These are phyloP conservation scores for Ametastegia equiseti DNA, from an alignment of 2,888 invertebrate genomes.

Conservation along the genomic window DNA sequence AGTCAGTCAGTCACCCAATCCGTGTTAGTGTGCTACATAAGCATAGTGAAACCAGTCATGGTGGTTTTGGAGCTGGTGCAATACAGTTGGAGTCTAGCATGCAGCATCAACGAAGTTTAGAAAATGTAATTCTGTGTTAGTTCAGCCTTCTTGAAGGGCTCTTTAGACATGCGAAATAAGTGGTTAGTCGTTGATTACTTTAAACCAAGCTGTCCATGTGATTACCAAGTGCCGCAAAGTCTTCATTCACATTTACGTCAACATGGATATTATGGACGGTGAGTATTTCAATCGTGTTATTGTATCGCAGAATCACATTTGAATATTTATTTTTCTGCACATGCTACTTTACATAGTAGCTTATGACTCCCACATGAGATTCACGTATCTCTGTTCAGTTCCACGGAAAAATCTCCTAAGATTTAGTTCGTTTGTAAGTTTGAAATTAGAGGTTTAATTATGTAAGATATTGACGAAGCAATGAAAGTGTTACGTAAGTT, in stretches of 20 bases:
- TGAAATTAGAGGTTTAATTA: too few relatives aligned
- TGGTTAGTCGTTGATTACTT: slow-evolving; percentile 51
- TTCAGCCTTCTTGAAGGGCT: slow-evolving; percentile 22
- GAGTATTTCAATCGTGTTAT: slow-evolving; percentile 44
- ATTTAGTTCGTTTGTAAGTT: too few relatives aligned
- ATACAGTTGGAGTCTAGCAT: background rate
- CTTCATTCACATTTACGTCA: background rate
- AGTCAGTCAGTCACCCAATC: background rate
- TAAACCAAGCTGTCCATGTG: slow-evolving; percentile 33
- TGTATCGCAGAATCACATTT: background rate
- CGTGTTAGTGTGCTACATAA: background rate
- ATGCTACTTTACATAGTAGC: background rate
- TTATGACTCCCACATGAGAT: background rate
- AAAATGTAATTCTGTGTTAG: slow-evolving; percentile 17
- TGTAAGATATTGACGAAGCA: too few relatives aligned
- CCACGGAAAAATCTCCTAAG: too few relatives aligned
- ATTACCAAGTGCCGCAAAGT: slow-evolving; percentile 22
- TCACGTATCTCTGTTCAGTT: background rate
- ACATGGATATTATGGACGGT: slow-evolving; percentile 67
- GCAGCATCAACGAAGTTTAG: background rate
- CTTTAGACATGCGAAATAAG: slow-evolving; percentile 16
- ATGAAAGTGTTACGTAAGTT: too few relatives aligned
- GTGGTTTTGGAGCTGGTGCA: slow-evolving; percentile 8
- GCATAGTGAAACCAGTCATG: background rate
- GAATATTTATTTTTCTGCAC: background rate